Conservation (phyloP, 1,140 invertebrate species). For the Semibalanus balanoides region DNA sequence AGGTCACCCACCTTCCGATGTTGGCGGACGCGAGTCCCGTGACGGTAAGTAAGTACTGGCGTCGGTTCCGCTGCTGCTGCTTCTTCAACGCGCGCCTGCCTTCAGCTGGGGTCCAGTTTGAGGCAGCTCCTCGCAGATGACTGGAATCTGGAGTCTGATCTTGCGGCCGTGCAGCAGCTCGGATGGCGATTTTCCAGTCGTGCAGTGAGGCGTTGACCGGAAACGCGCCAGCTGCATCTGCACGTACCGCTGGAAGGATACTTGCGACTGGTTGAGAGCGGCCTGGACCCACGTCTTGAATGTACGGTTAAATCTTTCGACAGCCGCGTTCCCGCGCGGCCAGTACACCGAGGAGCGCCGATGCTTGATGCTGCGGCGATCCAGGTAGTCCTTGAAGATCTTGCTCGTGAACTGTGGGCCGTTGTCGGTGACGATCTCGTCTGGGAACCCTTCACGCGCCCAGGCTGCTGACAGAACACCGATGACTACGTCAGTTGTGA, state of each 20-base stretch:
- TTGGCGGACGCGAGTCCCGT: background rate
- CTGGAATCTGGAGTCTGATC: background rate
- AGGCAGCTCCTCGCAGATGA: background rate
- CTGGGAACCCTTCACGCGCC: slow-evolving; percentile 10
- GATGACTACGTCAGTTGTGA: slow-evolving; percentile 12
- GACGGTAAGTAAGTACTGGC: background rate
- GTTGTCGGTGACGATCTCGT: slow-evolving; percentile 13
- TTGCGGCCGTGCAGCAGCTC: background rate
- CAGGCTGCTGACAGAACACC: slow-evolving; percentile 12
- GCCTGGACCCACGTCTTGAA: background rate
- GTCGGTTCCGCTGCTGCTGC: background rate
- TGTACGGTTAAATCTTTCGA: background rate
- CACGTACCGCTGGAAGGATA: background rate
- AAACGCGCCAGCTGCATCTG: background rate
- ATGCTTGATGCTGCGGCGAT: slow-evolving; percentile 4
- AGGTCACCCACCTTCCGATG: no score
- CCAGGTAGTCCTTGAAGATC: slow-evolving; percentile 10
- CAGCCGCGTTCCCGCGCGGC: background rate
- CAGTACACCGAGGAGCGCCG: background rate
- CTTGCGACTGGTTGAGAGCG: background rate
- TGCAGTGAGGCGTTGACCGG: background rate
- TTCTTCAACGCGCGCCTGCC: background rate
- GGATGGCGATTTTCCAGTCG: background rate
- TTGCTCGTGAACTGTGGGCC: slow-evolving; percentile 14
- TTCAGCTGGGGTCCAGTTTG: background rate